Evolutionary conservation across 2,888 invertebrate species (phyloP).

Genomic region (Tenthredo notha): DNA sequence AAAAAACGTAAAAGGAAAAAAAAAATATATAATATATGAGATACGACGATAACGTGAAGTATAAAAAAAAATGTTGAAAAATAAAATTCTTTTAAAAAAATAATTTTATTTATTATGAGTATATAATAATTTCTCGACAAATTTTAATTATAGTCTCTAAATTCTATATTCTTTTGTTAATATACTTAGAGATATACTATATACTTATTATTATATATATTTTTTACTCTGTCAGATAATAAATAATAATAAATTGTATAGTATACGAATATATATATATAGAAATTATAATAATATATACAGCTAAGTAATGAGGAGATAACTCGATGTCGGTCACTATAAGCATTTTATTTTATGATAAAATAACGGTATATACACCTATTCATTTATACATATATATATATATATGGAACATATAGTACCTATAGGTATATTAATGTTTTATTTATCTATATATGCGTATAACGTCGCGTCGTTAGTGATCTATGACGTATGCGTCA

Average conservation of each 20-base stretch:
- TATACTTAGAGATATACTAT: too few relatives aligned
- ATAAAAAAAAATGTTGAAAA: background rate
- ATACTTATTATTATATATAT: too few relatives aligned
- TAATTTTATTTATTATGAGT: background rate
- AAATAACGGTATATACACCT: background rate
- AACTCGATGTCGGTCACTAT: conserved; percentile 13
- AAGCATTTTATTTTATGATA: conserved; percentile 11
- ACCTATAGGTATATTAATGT: background rate
- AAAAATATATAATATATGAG: too few relatives aligned
- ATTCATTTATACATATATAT: background rate
- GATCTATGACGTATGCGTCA: conserved; percentile 6
- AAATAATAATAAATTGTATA: too few relatives aligned
- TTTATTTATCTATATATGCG: background rate
- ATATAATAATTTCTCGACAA: background rate
- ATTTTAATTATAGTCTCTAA: background rate
- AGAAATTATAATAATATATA: background rate
- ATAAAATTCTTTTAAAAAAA: background rate
- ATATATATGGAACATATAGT: background rate
- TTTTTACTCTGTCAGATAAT: too few relatives aligned
- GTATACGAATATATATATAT: background rate
- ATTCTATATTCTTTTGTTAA: too few relatives aligned
- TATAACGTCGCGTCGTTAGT: background rate
- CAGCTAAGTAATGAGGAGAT: background rate
- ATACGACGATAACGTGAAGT: background rate
- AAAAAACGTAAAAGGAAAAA: background rate